Conservation (phyloP, 2,888 invertebrate species). For the Perdita meconis region DNA sequence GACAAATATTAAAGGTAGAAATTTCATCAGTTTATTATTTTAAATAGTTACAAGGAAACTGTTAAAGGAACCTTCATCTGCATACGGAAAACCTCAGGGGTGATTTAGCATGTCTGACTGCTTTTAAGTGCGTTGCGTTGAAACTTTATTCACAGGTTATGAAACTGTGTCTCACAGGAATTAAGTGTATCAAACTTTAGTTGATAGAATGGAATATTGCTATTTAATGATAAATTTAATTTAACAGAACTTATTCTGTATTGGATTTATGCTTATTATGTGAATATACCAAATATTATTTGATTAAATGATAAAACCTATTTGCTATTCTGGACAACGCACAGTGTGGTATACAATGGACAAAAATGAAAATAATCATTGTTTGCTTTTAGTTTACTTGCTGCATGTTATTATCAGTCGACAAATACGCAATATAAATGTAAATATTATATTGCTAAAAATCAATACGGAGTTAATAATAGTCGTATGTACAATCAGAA, state of each 20-base stretch:
- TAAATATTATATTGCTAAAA: too few species aligned
- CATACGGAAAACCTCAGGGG: conserved; percentile 31
- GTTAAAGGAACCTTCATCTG: conserved; percentile 18
- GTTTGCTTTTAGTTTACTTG: too few species aligned
- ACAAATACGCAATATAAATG: too few species aligned
- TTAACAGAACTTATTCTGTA: background rate
- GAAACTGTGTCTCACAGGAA: conserved; percentile 20
- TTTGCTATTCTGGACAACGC: background rate
- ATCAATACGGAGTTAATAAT: too few species aligned
- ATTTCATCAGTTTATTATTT: background rate
- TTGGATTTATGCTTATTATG: background rate
- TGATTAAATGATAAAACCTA: background rate
- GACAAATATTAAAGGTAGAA: background rate
- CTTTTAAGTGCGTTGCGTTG: conserved; percentile 13
- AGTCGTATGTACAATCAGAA: too few species aligned
- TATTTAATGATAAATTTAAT: conserved; percentile 8
- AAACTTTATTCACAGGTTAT: conserved; percentile 29
- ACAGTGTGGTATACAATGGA: too few species aligned
- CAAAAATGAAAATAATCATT: too few species aligned
- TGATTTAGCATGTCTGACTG: conserved; percentile 22
- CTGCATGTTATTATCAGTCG: too few species aligned
- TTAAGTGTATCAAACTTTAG: conserved; percentile 30
- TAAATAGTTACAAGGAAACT: background rate
- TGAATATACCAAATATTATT: background rate
- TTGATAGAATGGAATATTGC: conserved; percentile 14